Evolutionary conservation across 2,113 vertebrate genomes (phyloP).

Genomic region (Microcebus tavaratra): DNA sequence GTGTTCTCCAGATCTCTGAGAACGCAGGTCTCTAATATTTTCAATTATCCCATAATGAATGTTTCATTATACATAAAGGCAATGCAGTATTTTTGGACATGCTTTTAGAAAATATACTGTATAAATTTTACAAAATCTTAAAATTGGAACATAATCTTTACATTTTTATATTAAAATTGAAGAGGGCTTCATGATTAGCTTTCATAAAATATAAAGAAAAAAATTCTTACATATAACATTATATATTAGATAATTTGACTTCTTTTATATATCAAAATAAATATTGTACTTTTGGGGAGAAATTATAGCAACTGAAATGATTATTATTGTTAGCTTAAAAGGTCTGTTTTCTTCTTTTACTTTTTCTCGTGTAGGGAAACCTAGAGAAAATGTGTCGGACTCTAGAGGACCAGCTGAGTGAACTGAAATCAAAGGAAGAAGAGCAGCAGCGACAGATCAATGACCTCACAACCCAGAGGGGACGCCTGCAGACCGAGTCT

Average conservation of each 20-base stretch:
- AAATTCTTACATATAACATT: neutral
- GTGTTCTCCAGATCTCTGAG: neutral
- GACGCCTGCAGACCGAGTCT: slow-evolving; percentile 79
- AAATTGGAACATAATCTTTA: neutral
- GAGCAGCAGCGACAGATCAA: slow-evolving; percentile 86
- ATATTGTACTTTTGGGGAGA: neutral
- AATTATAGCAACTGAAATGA: neutral
- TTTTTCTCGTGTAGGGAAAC: slow-evolving; percentile 79
- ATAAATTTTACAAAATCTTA: neutral
- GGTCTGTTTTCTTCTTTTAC: neutral
- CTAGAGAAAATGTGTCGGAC: slow-evolving; percentile 86
- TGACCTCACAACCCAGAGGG: slow-evolving; percentile 81
- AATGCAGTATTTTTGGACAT: neutral
- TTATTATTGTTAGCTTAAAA: neutral
- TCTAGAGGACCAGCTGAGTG: slow-evolving; percentile 88
- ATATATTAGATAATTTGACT: neutral
- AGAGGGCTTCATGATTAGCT: neutral
- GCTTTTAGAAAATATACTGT: neutral
- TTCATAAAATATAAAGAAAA: slow-evolving; percentile 20
- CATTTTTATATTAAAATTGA: neutral
- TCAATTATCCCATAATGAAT: neutral
- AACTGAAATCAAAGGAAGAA: slow-evolving; percentile 86
- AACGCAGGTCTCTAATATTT: neutral
- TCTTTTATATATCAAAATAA: slow-evolving; percentile 5
- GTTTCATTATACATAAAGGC: neutral